Percentiles rank a stretch among this genome's conserved stretches.
Evolutionary conservation across 2,888 invertebrate genomes (phyloP).

Genomic region (Drosophila falleni): DNA sequence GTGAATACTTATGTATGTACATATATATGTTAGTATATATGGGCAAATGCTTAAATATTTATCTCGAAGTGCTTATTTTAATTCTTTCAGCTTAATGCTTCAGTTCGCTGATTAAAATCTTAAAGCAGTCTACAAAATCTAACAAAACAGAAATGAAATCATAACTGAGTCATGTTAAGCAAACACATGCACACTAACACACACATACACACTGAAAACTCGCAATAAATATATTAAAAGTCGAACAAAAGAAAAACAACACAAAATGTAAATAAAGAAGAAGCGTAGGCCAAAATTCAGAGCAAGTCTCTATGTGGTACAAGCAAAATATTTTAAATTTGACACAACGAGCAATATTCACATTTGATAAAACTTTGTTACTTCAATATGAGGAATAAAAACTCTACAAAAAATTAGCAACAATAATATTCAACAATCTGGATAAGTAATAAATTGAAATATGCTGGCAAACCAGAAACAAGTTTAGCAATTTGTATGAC

Average conservation of each 20-base stretch:
- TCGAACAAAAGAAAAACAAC: constrained; percentile 51
- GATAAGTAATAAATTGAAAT: constrained; percentile 69
- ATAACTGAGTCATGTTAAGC: constrained; percentile 61
- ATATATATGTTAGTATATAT: neutral
- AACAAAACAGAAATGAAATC: constrained; percentile 53
- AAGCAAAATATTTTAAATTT: constrained; percentile 6
- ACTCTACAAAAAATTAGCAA: constrained; percentile 60
- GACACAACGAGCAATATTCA: constrained; percentile 31
- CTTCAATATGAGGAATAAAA: constrained; percentile 26
- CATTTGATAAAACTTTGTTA: constrained; percentile 46
- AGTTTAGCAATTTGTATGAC: constrained; percentile 69
- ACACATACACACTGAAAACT: constrained; percentile 21
- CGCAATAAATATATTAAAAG: constrained; percentile 48
- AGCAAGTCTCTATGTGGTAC: constrained; percentile 33
- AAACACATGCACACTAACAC: constrained; percentile 10
- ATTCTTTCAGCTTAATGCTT: constrained; percentile 48
- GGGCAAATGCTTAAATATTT: constrained; percentile 35
- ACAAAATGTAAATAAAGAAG: constrained; percentile 56
- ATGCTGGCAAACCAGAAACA: constrained; percentile 61
- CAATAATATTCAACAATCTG: constrained; percentile 60
- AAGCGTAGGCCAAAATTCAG: constrained; percentile 47
- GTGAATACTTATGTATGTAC: neutral
- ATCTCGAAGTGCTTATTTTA: constrained; percentile 43
- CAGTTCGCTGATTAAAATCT: constrained; percentile 60
- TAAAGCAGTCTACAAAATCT: constrained; percentile 43